Percentiles rank a stretch among this genome's conserved stretches.
Evolutionary conservation across 2,888 invertebrate species (phyloP).

Genomic region (Xylota sylvarum): DNA sequence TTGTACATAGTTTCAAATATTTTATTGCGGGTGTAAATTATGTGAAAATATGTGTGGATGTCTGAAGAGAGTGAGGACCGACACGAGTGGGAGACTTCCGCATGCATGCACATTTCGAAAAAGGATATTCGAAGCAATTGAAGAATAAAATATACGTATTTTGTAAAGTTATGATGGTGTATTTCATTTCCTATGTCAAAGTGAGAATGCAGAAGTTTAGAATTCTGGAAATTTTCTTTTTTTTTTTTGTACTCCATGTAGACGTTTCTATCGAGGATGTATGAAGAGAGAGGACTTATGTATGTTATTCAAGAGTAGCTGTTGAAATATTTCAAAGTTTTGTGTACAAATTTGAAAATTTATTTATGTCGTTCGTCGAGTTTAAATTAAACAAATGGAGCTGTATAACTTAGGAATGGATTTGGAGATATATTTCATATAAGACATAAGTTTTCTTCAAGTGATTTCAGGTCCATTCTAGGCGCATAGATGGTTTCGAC

Average conservation of each 20-base stretch:
- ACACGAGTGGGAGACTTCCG: constrained; percentile 44
- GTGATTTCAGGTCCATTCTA: too few species aligned
- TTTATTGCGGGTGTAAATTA: constrained; percentile 76
- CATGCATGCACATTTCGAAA: constrained; percentile 73
- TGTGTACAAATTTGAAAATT: constrained; percentile 16
- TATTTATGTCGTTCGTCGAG: neutral
- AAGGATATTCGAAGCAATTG: constrained; percentile 76
- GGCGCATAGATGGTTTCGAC: too few species aligned
- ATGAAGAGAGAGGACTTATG: neutral
- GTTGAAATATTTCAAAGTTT: constrained; percentile 37
- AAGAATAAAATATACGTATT: constrained; percentile 73
- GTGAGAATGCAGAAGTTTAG: constrained; percentile 54
- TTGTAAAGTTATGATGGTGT: constrained; percentile 71
- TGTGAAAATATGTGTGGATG: constrained; percentile 71
- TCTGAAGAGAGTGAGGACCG: constrained; percentile 42
- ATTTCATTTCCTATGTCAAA: constrained; percentile 71
- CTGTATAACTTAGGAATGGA: too few species aligned
- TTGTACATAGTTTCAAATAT: constrained; percentile 74
- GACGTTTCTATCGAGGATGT: neutral
- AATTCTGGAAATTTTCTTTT: constrained; percentile 21
- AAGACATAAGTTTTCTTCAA: too few species aligned
- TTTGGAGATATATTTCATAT: too few species aligned
- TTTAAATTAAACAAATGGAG: too few species aligned
- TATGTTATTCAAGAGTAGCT: neutral
- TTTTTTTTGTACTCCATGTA: too few species aligned